These are phyloP conservation scores for Microplitis manilae DNA, from an alignment of 2,888 invertebrate species.

Conservation along the genomic window DNA sequence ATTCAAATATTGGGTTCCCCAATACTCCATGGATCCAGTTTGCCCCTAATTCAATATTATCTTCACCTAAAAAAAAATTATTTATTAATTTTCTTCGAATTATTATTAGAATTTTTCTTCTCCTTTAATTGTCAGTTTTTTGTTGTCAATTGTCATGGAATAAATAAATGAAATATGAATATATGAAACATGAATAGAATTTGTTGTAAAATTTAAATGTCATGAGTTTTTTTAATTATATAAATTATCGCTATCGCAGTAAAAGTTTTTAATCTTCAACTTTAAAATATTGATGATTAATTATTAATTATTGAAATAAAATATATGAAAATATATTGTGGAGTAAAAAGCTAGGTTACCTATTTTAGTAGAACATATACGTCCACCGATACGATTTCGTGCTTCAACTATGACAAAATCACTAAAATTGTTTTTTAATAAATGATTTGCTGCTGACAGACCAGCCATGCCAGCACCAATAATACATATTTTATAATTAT, in stretches of 20 bases:
- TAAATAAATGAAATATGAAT: not conserved
- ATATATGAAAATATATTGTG: not conserved
- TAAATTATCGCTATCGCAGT: too few species aligned
- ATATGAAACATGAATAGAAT: not conserved
- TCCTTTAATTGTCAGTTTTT: too few species aligned
- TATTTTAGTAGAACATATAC: constrained; percentile 84
- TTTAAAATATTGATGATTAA: too few species aligned
- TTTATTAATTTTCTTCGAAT: not conserved
- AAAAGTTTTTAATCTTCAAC: too few species aligned
- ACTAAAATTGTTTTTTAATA: constrained; percentile 84
- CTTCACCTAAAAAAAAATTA: constrained; percentile 62
- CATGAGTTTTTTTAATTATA: too few species aligned
- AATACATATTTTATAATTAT: constrained; percentile 81
- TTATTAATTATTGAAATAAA: too few species aligned
- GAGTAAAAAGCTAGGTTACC: constrained; percentile 65
- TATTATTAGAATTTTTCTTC: not conserved
- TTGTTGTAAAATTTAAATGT: too few species aligned
- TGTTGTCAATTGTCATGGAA: too few species aligned
- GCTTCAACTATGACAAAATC: constrained; percentile 88
- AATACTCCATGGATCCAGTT: constrained; percentile 95
- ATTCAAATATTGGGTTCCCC: constrained; percentile 90
- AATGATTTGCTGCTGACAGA: constrained; percentile 86
- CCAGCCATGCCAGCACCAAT: constrained; percentile 91
- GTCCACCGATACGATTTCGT: constrained; percentile 85
- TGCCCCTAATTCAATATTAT: constrained; percentile 86